Base-by-base conservation (phyloP, 2,888 invertebrate genomes). In the Hermaeophaga mercurialis region DNA sequence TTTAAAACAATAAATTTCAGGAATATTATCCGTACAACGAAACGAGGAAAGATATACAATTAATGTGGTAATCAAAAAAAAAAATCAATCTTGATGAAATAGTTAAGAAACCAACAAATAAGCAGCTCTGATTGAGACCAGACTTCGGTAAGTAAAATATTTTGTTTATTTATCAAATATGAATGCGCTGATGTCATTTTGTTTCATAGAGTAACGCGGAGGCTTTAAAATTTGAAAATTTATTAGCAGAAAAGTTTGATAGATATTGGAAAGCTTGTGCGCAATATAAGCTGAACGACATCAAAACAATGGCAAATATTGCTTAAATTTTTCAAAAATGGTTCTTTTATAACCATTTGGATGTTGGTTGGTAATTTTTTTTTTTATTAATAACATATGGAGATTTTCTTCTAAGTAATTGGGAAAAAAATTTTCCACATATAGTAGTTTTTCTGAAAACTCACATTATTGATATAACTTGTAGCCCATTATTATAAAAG, bases 11-110 rank as follows among this genome's bases (percentile, higher is more conserved):
- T n/a, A n/a, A n/a, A n/a, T n/a, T n/a, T 43, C 50, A 65, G 62
- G 65, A 62, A 55, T 64, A 56, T 52, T 65, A 65, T n/a, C 48
- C 62, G 65, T 7, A 53, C 50, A 9, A 46, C 31, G 17, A 65
- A 64, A 43, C n/a, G n/a, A n/a, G n/a, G n/a, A n/a, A n/a, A n/a
- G n/a, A n/a, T n/a, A n/a, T n/a, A n/a, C n/a, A n/a, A 39, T 59
- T 33, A 56, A 62, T 8, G 54, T 47, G 50, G n/a, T 12, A 12
- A 12, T 8, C 34, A n/a, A n/a, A 17, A 38, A 17, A 17, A 18
- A n/a, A n/a, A n/a, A n/a, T n/a, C n/a, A n/a, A n/a, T n/a, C n/a
- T n/a, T n/a, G n/a, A n/a, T n/a, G n/a, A n/a, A n/a, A n/a, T n/a
- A n/a, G n/a, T n/a, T n/a, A n/a, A n/a, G n/a, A n/a, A n/a, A n/a